Evolutionary conservation across 2,797 vertebrate genomes (phyloP).

Genomic region (Calcarius lapponicus): DNA sequence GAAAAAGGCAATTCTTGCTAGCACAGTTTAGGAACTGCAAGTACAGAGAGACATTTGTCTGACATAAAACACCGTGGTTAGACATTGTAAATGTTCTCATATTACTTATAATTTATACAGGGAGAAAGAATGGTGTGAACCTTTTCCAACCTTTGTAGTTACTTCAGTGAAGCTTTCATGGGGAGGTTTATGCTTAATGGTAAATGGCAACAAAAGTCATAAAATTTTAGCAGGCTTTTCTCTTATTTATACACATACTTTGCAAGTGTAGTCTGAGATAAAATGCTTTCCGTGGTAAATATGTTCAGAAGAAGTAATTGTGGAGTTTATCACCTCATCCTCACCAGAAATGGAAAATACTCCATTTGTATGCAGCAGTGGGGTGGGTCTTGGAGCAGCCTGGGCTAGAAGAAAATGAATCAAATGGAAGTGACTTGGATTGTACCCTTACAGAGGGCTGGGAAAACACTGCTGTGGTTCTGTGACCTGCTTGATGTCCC

Average conservation of each 20-base stretch:
- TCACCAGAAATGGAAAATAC: neutral
- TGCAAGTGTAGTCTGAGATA: neutral
- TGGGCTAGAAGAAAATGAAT: neutral
- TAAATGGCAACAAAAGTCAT: slow-evolving; percentile 32
- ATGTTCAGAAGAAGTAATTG: neutral
- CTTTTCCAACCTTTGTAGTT: slow-evolving; percentile 34
- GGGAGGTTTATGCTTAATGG: slow-evolving; percentile 19
- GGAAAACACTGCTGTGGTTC: neutral
- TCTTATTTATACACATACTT: slow-evolving; percentile 29
- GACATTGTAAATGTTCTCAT: slow-evolving; percentile 64
- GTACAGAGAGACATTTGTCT: slow-evolving; percentile 54
- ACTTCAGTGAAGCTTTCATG: slow-evolving; percentile 14
- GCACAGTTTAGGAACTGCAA: slow-evolving; percentile 41
- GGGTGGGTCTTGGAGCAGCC: neutral
- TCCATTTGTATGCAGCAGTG: neutral
- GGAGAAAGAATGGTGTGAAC: slow-evolving; percentile 50
- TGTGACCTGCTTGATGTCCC: neutral
- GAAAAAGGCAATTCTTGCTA: slow-evolving; percentile 23
- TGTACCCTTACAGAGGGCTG: neutral
- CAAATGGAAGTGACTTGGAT: neutral
- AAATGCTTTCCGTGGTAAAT: neutral
- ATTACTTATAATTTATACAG: slow-evolving; percentile 63
- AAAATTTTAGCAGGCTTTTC: slow-evolving; percentile 34
- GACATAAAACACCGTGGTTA: slow-evolving; percentile 54
- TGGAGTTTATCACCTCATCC: neutral